Base-by-base conservation (phyloP, 2,888 invertebrate species). In the Coelinius sp. region DNA sequence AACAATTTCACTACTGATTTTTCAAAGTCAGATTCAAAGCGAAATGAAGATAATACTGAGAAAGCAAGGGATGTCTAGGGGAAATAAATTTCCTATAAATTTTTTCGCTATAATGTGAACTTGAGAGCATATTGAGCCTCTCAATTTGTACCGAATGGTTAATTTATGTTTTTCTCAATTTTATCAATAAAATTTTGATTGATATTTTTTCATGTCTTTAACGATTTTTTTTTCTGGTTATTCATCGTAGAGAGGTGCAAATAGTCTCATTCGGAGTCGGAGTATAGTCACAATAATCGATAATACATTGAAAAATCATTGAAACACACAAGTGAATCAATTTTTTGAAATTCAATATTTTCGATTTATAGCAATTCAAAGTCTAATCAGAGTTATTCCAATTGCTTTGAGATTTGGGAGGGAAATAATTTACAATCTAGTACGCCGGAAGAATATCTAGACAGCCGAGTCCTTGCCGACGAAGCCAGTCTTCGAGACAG, bases 381-480 rank as follows among this genome's bases (percentile, higher is more conserved):
- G 25, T 53, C 25, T 27, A 53, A 3, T 17, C 22, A 24, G 53
- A 67, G 38, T 35, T 53, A 31, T 41, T 66, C 49, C 65, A 46
- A 56, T 46, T 71, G 70, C 71, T 71, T 75, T 71, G 65, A 35
- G 74, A 67, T 75, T 62, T 77, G 77, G 77, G 76, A 77, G 78
- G 74, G 24, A 70, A 76, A 77, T 74, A 82, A 83, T 86, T 88
- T 87, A 88, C 84, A 87, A 87, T 87, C 87, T 88, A 86, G 87
- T 88, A 88, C 88, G 88, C 85, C 87, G 88, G 88, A 87, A 85
- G 84, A 87, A 87, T 86, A 86, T 87, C 86, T 86, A 94, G 81
- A 96, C 96, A 68, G 95, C 95, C n/a, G 96, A 96, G 87, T 96
- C 95, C 89, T 96, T 95, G 80, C 95, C 95, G 83, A 95, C 94